A percentile compares a stretch with the other conserved stretches of the same genome.
Evolutionary conservation across 2,797 vertebrate genomes (phyloP).

Genomic region (Bradypodion ventrale): DNA sequence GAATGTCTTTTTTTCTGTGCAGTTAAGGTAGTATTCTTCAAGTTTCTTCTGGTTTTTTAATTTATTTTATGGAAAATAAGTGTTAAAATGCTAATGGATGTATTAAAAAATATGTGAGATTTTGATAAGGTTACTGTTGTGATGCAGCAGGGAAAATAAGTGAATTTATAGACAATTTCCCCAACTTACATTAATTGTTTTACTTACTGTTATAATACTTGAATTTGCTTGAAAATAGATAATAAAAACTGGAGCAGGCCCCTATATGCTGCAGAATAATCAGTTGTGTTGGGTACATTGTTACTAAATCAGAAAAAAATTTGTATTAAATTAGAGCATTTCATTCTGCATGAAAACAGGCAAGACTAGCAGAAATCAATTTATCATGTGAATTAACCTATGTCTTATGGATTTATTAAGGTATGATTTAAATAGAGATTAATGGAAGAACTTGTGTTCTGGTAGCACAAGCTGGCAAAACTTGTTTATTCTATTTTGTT

Average conservation of each 20-base stretch:
- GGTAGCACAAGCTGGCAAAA: slow-evolving; percentile 38
- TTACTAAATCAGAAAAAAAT: slow-evolving; percentile 57
- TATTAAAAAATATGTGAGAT: neutral
- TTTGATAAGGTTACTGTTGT: slow-evolving; percentile 10
- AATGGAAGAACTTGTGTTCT: slow-evolving; percentile 53
- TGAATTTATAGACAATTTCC: slow-evolving; percentile 29
- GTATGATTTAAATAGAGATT: slow-evolving; percentile 60
- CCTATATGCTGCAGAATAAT: slow-evolving; percentile 49
- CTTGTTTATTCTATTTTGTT: slow-evolving; percentile 58
- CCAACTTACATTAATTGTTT: slow-evolving; percentile 20
- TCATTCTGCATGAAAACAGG: slow-evolving; percentile 55
- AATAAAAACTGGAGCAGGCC: slow-evolving; percentile 28
- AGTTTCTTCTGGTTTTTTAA: no score
- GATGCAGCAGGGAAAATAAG: slow-evolving; percentile 9
- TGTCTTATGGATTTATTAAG: slow-evolving; percentile 54
- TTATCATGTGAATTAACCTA: slow-evolving; percentile 61
- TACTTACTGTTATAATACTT: slow-evolving; percentile 24
- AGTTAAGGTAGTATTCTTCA: neutral
- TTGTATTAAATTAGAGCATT: slow-evolving; percentile 56
- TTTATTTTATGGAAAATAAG: neutral
- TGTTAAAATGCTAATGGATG: neutral
- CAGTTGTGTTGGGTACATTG: slow-evolving; percentile 39
- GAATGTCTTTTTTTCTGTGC: neutral
- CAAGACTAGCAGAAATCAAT: slow-evolving; percentile 45
- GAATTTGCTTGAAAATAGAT: slow-evolving; percentile 30